Evolutionary conservation across 2,113 vertebrate genomes (phyloP).

Genomic region (Vulpes ferrilata): DNA sequence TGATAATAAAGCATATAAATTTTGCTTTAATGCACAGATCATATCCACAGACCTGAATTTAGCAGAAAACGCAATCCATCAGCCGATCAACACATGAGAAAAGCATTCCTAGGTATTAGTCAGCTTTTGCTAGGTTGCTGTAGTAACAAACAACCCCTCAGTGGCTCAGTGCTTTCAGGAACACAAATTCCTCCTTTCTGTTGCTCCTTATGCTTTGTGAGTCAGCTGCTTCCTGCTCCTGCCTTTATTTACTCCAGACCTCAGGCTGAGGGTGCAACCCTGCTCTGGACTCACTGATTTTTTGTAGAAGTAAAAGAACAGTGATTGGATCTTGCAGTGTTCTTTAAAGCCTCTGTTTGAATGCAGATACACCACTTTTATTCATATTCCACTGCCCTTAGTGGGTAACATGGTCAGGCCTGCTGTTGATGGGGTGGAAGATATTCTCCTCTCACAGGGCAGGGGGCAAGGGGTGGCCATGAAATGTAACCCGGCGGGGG

Average conservation of each 20-base stretch:
- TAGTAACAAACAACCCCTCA: neutral
- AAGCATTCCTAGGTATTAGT: neutral
- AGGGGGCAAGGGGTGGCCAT: fast-evolving
- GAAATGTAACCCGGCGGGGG: neutral
- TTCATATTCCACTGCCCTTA: neutral
- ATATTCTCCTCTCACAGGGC: neutral
- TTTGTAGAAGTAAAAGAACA: neutral
- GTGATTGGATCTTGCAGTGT: neutral
- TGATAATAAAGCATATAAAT: neutral
- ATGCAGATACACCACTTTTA: neutral
- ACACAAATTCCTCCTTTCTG: neutral
- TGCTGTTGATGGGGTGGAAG: neutral
- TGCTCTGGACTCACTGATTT: neutral
- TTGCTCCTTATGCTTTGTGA: neutral
- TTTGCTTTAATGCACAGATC: neutral
- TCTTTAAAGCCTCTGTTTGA: neutral
- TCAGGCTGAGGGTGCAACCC: fast-evolving
- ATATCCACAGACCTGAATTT: neutral
- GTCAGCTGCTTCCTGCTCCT: neutral
- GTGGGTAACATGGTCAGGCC: neutral
- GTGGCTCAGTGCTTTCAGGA: neutral
- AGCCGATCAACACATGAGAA: neutral
- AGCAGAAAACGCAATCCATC: neutral
- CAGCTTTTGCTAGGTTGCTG: neutral
- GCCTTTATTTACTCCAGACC: neutral